Evolutionary conservation across 2,797 vertebrate species (phyloP).

Genomic region (Eidolon dupreanum): DNA sequence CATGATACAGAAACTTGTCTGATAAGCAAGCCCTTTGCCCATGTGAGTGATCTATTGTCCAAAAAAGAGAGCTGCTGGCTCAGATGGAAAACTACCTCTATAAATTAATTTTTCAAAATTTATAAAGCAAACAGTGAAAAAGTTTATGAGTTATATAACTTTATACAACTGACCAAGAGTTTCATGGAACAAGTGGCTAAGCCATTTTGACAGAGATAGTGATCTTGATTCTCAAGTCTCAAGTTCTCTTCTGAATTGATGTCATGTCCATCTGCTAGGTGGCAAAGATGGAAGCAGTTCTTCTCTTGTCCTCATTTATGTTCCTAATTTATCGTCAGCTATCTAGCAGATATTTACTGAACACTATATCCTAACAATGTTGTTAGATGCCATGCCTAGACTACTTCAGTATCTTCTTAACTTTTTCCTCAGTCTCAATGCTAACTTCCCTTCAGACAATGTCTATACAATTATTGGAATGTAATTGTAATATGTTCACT

Average conservation of each 20-base stretch:
- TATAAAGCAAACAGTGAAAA: neutral
- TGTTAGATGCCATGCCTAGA: neutral
- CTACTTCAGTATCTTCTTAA: neutral
- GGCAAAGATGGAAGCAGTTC: neutral
- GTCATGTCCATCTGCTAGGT: neutral
- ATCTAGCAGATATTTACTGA: neutral
- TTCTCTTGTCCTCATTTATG: neutral
- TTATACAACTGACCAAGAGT: neutral
- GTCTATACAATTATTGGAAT: neutral
- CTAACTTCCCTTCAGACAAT: neutral
- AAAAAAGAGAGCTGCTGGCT: neutral
- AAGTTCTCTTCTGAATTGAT: neutral
- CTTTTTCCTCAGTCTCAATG: neutral
- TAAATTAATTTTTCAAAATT: neutral
- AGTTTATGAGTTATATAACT: neutral
- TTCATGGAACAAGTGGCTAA: neutral
- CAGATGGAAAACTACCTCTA: neutral
- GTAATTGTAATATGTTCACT: neutral
- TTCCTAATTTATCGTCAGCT: neutral
- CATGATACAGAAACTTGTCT: neutral
- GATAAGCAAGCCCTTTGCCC: neutral
- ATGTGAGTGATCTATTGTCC: neutral
- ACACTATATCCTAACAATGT: neutral
- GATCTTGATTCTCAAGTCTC: neutral
- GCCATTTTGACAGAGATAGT: neutral